Evolutionary conservation across 2,888 invertebrate species (phyloP), one percentile per base, ranked within the genome.

Genomic region (Anaspis maculata): DNA sequence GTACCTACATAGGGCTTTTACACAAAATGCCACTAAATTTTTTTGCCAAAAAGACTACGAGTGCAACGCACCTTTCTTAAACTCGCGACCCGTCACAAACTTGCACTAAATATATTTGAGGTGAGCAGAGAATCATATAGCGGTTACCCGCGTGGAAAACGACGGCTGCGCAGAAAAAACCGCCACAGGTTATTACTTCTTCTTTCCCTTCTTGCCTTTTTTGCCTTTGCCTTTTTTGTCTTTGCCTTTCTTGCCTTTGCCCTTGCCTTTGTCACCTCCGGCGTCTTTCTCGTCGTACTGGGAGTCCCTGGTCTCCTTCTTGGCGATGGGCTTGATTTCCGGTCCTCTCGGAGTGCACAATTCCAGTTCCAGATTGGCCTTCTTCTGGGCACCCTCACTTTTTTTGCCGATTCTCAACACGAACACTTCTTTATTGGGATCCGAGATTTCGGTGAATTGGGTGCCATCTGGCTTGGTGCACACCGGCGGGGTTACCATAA

Each of bases 321-420:
- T 70, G 0, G 74, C 66, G 1, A 77, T 75, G 7, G 72, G 72
- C 12, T 68, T 56, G 15, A 70, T 67, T 0, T 76, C 71, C 0
- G 77, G 76, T 0, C 77, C 77, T 37, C 78, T 76, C 0, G 85
- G 85, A 0, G 85, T 85, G 30, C 77, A 73, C 52, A 85, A 60
- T 51, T 85, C 84, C 46, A 85, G 70, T 68, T 85, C 74, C 59
- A 81, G 67, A 30, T 73, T 78, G 30, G 73, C 73, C 57, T 80
- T 80, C 63, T 83, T 83, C 13, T 36, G 32, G 25, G 73, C 74
- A 0, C 78, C 77, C 16, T 79, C 79, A 1, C 76, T 76, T 53
- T 84, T 84, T 52, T 83, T 84, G 2, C 84, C 85, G 34, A 86
- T 78, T 50, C 79, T 74, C 25, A 83, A 62, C 2, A 83, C 66